phyloP scores from a whole-genome alignment of 2,888 invertebrate species.

The Drosophila pegasa region DNA sequence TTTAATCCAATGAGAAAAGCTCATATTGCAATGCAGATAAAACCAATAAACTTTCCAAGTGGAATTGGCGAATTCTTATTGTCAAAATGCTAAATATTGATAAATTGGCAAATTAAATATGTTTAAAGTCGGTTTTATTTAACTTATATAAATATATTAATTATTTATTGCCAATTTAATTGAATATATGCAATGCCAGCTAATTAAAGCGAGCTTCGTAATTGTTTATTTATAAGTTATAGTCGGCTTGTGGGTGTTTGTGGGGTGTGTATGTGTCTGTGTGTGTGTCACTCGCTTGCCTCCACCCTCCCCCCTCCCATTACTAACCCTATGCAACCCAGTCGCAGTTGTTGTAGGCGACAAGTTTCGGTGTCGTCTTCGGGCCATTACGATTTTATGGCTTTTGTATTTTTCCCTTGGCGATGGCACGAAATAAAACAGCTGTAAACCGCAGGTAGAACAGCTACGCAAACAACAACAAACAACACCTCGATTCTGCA shows the following conservation, averaged over 20 bases:
- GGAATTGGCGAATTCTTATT: not conserved
- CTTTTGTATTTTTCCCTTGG: slow-evolving; percentile 27
- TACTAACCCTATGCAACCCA: slow-evolving; percentile 19
- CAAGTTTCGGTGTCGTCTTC: slow-evolving; percentile 18
- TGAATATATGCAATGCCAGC: not conserved
- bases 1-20: not conserved
- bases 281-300: slow-evolving; percentile 11
- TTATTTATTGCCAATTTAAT: not conserved
- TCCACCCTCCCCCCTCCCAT: not conserved
- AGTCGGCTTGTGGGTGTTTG: slow-evolving; percentile 8
- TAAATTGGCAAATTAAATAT: not conserved
- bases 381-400: slow-evolving; percentile 34
- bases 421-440: slow-evolving; percentile 1
- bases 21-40: too few species aligned
- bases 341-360: slow-evolving; percentile 18
- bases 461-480: slow-evolving; percentile 7
- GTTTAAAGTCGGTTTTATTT: too few species aligned
- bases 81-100: not conserved
- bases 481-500: slow-evolving; percentile 4
- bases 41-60: not conserved
- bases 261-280: not conserved
- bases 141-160: not conserved
- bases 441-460: slow-evolving; percentile 19
- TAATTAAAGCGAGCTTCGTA: not conserved
- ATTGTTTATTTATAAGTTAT: slow-evolving; percentile 29